Percentiles rank a stretch among this genome's conserved stretches.
Conservation (phyloP, 2,888 invertebrate species). For the Rhynchonema sp. region DNA sequence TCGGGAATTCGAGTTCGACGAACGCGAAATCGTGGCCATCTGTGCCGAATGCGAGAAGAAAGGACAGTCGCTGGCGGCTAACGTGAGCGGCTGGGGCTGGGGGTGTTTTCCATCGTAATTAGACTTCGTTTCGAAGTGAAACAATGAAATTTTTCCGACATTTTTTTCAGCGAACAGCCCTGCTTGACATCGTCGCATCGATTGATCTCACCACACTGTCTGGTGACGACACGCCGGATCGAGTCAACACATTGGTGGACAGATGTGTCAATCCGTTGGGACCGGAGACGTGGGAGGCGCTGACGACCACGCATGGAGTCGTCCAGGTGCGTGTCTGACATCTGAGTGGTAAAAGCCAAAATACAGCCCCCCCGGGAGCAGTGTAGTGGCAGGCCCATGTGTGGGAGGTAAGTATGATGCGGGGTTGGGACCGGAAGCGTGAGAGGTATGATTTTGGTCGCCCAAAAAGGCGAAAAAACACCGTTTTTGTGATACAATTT, state of each 20-base stretch:
- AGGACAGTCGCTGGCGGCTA: neutral
- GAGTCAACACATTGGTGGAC: conserved; percentile 57
- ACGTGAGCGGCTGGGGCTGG: neutral
- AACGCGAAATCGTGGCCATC: neutral
- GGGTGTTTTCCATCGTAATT: neutral
- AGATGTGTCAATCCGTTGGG: conserved; percentile 43
- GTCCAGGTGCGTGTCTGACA: conserved; percentile 9
- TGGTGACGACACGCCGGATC: conserved; percentile 46
- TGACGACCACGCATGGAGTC: neutral
- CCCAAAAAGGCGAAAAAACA: no score
- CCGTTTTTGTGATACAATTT: no score
- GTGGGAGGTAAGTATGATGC: no score
- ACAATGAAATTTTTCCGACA: no score
- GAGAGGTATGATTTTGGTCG: no score
- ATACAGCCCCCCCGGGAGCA: neutral
- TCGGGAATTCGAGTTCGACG: neutral
- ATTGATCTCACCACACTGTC: conserved; percentile 82
- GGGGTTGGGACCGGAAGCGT: no score
- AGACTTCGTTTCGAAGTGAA: neutral
- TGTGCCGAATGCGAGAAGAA: neutral
- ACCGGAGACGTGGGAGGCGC: neutral
- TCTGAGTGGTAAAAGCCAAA: neutral
- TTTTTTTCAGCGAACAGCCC: conserved; percentile 49
- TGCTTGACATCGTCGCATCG: conserved; percentile 57
- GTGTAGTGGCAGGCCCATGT: no score